These are phyloP conservation scores for Drosophila nebulosa DNA, from an alignment of 1,140 invertebrate genomes.

Conservation along the genomic window DNA sequence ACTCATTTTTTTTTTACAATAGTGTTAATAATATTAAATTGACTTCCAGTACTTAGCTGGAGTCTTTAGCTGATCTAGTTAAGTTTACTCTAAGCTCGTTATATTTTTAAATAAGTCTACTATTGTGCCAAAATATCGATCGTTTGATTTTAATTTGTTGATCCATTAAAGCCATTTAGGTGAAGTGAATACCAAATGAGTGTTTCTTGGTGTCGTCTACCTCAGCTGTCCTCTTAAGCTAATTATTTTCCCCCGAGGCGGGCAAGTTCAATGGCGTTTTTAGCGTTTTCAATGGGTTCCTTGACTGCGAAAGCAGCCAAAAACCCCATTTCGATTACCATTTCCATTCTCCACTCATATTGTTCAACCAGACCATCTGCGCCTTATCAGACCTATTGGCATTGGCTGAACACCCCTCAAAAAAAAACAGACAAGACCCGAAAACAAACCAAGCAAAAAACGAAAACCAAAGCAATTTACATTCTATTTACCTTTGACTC, in stretches of 20 bases:
- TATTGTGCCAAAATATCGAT: not conserved
- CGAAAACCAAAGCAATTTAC: not conserved
- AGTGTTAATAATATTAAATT: too few species aligned
- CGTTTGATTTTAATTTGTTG: not conserved
- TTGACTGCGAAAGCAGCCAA: not conserved
- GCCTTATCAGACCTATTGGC: constrained; percentile 6
- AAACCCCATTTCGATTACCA: constrained; percentile 8
- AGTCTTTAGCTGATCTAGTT: too few species aligned
- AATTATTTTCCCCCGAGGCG: not conserved
- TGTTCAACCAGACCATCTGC: not conserved
- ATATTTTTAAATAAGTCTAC: too few species aligned
- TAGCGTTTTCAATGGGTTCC: not conserved
- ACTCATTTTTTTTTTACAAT: not conserved
- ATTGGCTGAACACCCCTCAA: not conserved
- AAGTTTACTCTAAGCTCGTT: too few species aligned
- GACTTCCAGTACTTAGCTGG: not conserved
- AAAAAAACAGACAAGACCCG: not conserved
- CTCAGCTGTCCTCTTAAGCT: not conserved
- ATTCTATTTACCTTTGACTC: constrained; percentile 1
- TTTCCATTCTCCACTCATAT: not conserved
- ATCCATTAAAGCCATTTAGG: not conserved
- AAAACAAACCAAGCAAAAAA: not conserved
- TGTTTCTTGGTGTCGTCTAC: not conserved
- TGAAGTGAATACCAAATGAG: not conserved
- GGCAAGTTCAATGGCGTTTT: not conserved